Conservation (phyloP, 2,113 vertebrate species). For the Indicator indicator region DNA sequence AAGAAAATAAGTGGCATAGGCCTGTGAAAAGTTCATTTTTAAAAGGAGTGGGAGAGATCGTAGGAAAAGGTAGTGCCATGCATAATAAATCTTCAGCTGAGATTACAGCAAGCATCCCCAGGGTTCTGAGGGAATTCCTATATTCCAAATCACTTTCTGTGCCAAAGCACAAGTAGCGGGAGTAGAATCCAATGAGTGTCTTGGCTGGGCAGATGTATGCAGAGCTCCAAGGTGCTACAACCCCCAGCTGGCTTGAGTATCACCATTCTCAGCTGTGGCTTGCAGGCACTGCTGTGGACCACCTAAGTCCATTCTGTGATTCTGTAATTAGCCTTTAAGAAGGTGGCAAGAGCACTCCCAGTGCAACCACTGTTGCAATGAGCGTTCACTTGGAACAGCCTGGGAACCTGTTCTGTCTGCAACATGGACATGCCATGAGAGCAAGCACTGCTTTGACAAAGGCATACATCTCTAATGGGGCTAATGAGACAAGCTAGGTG, state of each 20-base stretch:
- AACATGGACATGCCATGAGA: not conserved
- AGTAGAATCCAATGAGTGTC: not conserved
- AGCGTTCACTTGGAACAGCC: not conserved
- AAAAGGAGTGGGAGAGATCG: not conserved
- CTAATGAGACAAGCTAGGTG: not conserved
- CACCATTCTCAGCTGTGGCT: rapidly evolving
- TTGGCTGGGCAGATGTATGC: not conserved
- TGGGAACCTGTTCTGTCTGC: not conserved
- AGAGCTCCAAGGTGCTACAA: not conserved
- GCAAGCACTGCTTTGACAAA: not conserved
- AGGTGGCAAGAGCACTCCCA: not conserved
- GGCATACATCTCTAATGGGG: not conserved
- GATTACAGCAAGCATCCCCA: not conserved
- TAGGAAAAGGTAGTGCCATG: not conserved
- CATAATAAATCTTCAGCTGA: not conserved
- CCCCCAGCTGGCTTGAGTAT: no score
- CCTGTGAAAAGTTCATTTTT: not conserved
- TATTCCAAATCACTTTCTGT: not conserved
- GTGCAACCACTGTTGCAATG: not conserved
- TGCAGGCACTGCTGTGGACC: not conserved
- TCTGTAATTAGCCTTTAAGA: not conserved
- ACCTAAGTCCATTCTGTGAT: not conserved
- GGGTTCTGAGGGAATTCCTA: not conserved
- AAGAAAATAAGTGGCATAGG: not conserved
- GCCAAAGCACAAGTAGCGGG: not conserved